Base-by-base conservation (phyloP, 2,113 vertebrate genomes). In the Thalassoma bifasciatum region DNA sequence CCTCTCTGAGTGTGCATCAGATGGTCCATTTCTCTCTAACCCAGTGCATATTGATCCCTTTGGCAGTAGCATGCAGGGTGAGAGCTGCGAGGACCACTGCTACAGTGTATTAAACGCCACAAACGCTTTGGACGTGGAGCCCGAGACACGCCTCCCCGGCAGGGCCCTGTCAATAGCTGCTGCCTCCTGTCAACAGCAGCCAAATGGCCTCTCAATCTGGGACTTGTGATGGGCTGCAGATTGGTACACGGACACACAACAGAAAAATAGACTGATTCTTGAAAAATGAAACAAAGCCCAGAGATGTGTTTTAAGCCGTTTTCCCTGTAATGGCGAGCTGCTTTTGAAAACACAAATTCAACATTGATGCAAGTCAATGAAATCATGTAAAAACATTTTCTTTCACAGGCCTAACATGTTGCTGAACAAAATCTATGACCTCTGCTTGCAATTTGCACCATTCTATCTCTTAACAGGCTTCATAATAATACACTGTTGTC, bases 101-200 rank as follows among this genome's bases (percentile, higher is more conserved):
- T 89, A 87, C 89, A 93, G 93, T 94, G 91, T 94, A 94, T 94
- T 94, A 94, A 94, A 93, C 86, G 93, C 91, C 93, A 94, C 91
- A 90, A 92, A 90, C 79, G 91, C 88, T 94, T 93, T 93, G 89
- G 93, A 92, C 89, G 86, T 44, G 77, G 90, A 87, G 89, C 80
- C 83, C 52, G 88, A 89, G 91, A 91, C 88, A 88, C 89, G 86
- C 91, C 92, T 88, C 88, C 87, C 87, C 90, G 88, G 86, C 88
- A 90, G 90, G 87, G 81, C 81, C 89, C 88, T 91, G 92, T 93
- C 94, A 82, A 94, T 93, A 93, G 86, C 89, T 89, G 86, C 90
- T 92, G 83, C 91, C 90, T 91, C 92, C 88, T 92, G 92, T 92
- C 91, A 94, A 91, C 91, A 93, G 89, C 90, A 87, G 92, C 89